These are phyloP conservation scores for Alectura lathami DNA, from an alignment of 2,113 vertebrate species.

Conservation along the genomic window DNA sequence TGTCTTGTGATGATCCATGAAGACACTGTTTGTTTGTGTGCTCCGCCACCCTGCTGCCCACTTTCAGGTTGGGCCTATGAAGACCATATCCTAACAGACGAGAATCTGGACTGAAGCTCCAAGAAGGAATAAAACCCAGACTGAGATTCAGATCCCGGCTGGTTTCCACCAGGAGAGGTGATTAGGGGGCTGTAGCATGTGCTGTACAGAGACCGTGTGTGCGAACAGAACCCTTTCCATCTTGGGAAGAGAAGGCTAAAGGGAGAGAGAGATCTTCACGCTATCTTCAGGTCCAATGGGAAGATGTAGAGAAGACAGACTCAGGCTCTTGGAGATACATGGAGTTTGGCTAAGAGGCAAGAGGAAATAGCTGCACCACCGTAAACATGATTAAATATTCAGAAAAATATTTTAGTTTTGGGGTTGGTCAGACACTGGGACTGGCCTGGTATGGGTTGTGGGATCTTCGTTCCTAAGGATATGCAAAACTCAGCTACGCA, in stretches of 20 bases:
- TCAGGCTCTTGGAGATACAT: not conserved
- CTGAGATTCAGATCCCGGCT: not conserved
- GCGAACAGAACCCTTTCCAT: not conserved
- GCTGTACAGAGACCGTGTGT: not conserved
- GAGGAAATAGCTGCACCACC: not conserved
- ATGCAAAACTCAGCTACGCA: not conserved
- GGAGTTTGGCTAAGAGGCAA: not conserved
- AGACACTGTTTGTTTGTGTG: not conserved
- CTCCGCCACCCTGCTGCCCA: not conserved
- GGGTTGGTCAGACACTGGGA: not conserved
- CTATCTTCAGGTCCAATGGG: not conserved
- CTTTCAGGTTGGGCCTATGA: not conserved
- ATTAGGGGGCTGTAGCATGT: not conserved
- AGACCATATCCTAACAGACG: accelerated
- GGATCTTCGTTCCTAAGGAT: not conserved
- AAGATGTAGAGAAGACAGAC: not conserved
- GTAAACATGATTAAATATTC: not conserved
- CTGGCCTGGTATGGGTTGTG: not conserved
- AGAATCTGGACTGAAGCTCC: not conserved
- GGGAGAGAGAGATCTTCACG: not conserved
- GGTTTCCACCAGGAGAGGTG: not conserved
- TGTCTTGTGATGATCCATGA: accelerated
- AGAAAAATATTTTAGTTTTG: not conserved
- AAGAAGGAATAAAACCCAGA: not conserved
- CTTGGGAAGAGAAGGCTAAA: not conserved